Conservation (phyloP, 2,797 vertebrate genomes). For the Decapterus maruadsi region DNA sequence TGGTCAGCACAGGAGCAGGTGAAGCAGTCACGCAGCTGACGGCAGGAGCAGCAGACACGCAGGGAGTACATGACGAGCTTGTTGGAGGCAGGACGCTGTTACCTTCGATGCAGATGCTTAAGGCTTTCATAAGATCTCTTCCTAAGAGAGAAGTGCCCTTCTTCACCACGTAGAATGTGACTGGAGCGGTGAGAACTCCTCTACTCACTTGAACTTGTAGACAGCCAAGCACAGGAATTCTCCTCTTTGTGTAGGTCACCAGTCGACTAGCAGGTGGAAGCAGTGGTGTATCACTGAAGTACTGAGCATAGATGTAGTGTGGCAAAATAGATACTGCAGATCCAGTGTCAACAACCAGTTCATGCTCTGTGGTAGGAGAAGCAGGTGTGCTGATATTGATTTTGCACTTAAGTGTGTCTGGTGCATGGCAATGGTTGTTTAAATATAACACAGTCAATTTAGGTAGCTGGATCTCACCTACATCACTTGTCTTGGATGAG, state of each 20-base stretch:
- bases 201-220: not conserved
- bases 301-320: not conserved
- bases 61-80: not conserved
- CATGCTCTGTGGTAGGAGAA: not conserved
- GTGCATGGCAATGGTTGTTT: not conserved
- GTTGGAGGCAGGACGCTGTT: not conserved
- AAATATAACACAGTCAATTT: constrained; percentile 3
- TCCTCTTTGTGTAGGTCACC: constrained; percentile 6
- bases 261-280: not conserved
- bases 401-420: too few relatives aligned
- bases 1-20: not conserved
- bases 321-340: constrained; percentile 20
- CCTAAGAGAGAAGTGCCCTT: not conserved
- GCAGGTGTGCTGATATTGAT: not conserved
- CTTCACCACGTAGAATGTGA: too few relatives aligned
- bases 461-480: not conserved
- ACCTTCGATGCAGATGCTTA: not conserved
- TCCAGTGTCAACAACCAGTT: constrained; percentile 2
- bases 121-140: too few relatives aligned
- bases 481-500: not conserved
- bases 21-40: not conserved
- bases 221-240: constrained; percentile 8
- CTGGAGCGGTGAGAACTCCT: too few relatives aligned
- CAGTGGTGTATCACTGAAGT: not conserved
- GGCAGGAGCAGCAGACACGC: not conserved